Conservation (phyloP, 2,797 vertebrate species). For the Protonibea diacanthus region DNA sequence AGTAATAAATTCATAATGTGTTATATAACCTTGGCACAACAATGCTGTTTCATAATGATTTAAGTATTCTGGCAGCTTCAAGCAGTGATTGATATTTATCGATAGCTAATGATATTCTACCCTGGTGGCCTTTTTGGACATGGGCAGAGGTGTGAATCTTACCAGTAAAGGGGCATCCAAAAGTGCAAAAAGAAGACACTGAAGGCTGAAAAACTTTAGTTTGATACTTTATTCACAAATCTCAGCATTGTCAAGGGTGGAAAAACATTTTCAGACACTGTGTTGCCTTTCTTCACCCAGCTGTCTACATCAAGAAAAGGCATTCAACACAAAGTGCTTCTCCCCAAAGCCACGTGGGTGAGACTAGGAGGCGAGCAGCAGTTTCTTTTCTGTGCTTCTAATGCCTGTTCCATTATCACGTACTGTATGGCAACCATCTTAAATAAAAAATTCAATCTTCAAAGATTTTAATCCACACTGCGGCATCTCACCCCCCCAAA, state of each 20-base stretch:
- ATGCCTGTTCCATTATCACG: conserved; percentile 26
- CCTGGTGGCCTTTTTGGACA: not conserved
- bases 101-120: conserved; percentile 28
- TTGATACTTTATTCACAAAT: not conserved
- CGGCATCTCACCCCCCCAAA: not conserved
- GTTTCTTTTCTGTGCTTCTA: conserved; percentile 6
- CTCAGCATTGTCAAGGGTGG: not conserved
- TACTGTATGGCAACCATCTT: not conserved
- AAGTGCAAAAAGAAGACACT: conserved; percentile 16
- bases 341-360: conserved; percentile 5
- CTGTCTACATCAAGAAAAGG: conserved; percentile 24
- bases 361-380: conserved; percentile 16
- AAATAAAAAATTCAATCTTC: conserved; percentile 3
- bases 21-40: conserved; percentile 37
- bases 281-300: conserved; percentile 26
- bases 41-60: conserved; percentile 34
- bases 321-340: conserved; percentile 12
- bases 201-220: conserved; percentile 11
- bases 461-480: conserved; percentile 28
- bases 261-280: conserved; percentile 33
- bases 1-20: conserved; percentile 25
- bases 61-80: conserved; percentile 33
- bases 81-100: conserved; percentile 33
- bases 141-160: conserved; percentile 13
- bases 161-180: not conserved